Evolutionary conservation across 2,797 vertebrate genomes (phyloP).

Genomic region (Pseudotriccus pelzelni): DNA sequence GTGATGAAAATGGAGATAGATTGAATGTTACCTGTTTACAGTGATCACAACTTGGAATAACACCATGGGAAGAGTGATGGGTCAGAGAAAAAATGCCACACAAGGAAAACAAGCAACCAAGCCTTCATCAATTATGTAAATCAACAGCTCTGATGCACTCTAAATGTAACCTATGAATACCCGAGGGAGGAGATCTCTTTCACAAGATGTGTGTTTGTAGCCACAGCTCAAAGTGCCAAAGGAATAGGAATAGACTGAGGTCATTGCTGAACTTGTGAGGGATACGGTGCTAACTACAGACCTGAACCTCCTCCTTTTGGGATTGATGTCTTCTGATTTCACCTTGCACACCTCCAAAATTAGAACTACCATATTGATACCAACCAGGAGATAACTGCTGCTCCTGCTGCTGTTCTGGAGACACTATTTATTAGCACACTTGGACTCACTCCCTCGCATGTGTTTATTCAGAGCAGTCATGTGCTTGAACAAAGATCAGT

Average conservation of each 20-base stretch:
- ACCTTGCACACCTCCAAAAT: not conserved
- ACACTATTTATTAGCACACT: not conserved
- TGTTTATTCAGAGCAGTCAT: not conserved
- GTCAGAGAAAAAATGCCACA: not conserved
- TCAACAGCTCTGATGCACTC: not conserved
- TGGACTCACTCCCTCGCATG: not conserved
- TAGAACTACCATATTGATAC: not conserved
- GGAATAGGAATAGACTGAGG: not conserved
- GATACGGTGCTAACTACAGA: not conserved
- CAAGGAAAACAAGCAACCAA: not conserved
- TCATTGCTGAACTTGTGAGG: not conserved
- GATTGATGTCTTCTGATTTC: not conserved
- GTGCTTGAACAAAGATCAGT: slow-evolving; percentile 33
- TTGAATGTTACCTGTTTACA: not conserved
- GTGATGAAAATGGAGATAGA: not conserved
- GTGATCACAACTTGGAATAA: not conserved
- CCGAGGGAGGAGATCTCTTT: not conserved
- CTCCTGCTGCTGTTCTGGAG: not conserved
- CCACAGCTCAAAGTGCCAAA: not conserved
- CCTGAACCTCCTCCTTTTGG: not conserved
- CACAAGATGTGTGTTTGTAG: not conserved
- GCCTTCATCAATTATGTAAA: not conserved
- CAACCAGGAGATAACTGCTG: not conserved
- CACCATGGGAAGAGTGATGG: not conserved
- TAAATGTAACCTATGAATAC: not conserved